Conservation (phyloP, 2,113 vertebrate genomes). For the Petroica traversi region DNA sequence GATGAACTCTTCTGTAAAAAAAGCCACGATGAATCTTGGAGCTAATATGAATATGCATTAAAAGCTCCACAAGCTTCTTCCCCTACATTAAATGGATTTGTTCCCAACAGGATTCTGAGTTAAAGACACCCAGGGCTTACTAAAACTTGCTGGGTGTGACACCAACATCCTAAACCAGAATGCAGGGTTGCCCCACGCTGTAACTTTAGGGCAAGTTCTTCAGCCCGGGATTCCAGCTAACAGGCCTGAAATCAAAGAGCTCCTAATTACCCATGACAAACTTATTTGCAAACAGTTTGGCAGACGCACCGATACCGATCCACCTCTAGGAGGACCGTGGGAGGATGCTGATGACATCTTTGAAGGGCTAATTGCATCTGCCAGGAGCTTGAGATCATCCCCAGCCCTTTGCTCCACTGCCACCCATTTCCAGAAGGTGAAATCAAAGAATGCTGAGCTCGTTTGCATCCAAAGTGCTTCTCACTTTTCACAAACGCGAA, state of each 20-base stretch:
- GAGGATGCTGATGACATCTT: constrained; percentile 7
- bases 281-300: constrained; percentile 2
- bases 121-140: neutral
- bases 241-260: neutral
- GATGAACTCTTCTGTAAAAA: neutral
- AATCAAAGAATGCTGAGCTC: neutral
- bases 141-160: neutral
- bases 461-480: neutral
- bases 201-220: constrained; percentile 20
- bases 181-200: neutral
- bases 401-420: neutral
- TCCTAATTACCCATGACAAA: constrained; percentile 10
- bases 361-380: neutral
- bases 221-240: neutral
- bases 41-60: fast-evolving
- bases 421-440: neutral
- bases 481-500: neutral
- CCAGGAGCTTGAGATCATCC: neutral
- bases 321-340: neutral
- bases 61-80: neutral
- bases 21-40: neutral
- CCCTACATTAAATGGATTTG: neutral
- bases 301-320: neutral
- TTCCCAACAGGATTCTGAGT: neutral
- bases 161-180: neutral